phyloP scores from a whole-genome alignment of 2,888 invertebrate genomes.

The Sisyra nigra region DNA sequence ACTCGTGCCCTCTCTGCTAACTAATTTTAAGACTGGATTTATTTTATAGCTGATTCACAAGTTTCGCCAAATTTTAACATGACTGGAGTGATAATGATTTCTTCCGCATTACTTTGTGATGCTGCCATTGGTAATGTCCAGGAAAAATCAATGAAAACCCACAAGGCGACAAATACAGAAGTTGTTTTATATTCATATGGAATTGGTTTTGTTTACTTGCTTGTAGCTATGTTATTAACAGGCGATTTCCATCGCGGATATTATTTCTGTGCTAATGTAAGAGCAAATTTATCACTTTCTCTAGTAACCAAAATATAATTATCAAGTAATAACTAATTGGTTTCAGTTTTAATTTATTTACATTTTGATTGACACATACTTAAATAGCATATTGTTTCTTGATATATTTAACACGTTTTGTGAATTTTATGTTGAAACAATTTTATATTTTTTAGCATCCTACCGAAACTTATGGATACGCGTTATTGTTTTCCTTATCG shows the following conservation, averaged over 20 bases:
- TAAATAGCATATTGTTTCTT: too few relatives aligned
- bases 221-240: constrained; percentile 50
- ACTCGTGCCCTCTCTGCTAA: too few relatives aligned
- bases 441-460: constrained; percentile 40
- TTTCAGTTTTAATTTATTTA: neutral
- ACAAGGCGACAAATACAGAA: constrained; percentile 74
- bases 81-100: constrained; percentile 58
- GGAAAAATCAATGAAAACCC: constrained; percentile 82
- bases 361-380: too few relatives aligned
- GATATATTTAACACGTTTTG: neutral
- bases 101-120: constrained; percentile 78
- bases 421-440: constrained; percentile 13
- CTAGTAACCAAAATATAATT: too few relatives aligned
- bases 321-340: neutral
- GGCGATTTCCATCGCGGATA: constrained; percentile 64
- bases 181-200: constrained; percentile 86
- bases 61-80: constrained; percentile 58
- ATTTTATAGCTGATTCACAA: constrained; percentile 47
- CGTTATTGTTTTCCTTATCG: constrained; percentile 68
- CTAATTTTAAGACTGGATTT: too few relatives aligned
- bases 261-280: constrained; percentile 59
- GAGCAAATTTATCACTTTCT: constrained; percentile 11
- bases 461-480: constrained; percentile 65
- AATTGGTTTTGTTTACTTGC: constrained; percentile 70
- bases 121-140: constrained; percentile 94